Conservation (phyloP, 2,113 vertebrate species). For the Daubentonia madagascariensis region DNA sequence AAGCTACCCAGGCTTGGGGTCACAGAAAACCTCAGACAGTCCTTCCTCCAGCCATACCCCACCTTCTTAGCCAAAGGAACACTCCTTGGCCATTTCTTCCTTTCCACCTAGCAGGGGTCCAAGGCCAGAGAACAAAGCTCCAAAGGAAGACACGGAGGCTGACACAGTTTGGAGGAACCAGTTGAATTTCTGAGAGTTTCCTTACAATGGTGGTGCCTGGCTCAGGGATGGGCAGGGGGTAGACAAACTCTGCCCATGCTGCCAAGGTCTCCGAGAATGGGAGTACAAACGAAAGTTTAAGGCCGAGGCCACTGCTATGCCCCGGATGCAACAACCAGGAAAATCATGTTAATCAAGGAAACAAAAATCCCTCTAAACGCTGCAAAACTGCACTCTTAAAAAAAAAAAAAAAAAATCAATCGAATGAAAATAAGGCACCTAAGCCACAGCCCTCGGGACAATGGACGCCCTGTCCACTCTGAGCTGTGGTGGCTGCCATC, state of each 20-base stretch:
- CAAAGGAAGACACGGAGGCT: constrained; percentile 58
- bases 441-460: background rate
- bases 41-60: background rate
- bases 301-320: background rate
- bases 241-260: background rate
- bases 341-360: constrained; percentile 57
- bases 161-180: background rate
- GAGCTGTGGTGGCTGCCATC: background rate
- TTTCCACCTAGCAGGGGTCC: background rate
- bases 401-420: background rate
- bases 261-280: background rate
- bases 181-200: constrained; percentile 49
- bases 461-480: background rate
- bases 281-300: background rate
- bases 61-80: background rate
- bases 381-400: background rate
- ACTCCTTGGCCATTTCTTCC: background rate
- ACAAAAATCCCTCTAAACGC: background rate
- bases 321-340: background rate
- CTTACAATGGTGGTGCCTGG: constrained; percentile 42
- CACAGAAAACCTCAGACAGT: background rate
- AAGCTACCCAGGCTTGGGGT: background rate
- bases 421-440: background rate
- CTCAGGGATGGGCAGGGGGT: background rate
- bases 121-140: background rate